Evolutionary conservation across 2,797 vertebrate genomes (phyloP).

Genomic region (Esox lucius): DNA sequence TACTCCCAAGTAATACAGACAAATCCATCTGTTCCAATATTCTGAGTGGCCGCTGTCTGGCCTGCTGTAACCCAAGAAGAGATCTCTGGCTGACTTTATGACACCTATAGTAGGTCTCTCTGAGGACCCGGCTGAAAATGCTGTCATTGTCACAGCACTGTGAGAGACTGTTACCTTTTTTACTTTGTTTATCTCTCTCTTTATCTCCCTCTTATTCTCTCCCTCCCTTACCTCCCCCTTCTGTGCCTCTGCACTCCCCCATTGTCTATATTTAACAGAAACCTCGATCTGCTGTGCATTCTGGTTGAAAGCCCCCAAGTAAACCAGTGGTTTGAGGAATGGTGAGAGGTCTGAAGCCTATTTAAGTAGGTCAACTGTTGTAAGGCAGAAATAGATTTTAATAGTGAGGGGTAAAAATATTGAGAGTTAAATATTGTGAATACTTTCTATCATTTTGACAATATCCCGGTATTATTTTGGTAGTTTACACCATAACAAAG

Average conservation of each 20-base stretch:
- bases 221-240: conserved; percentile 13
- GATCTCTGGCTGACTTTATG: not conserved
- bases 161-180: conserved; percentile 8
- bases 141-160: conserved; percentile 19
- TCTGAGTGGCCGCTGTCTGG: conserved; percentile 18
- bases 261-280: conserved; percentile 51
- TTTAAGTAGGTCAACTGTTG: not conserved
- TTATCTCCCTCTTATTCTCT: conserved; percentile 9
- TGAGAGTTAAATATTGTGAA: too few relatives aligned
- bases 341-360: not conserved
- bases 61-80: conserved; percentile 37
- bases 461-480: too few relatives aligned
- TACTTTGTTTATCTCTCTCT: not conserved
- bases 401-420: too few relatives aligned
- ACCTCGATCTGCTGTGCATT: conserved; percentile 8
- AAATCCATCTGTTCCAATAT: not conserved
- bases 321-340: not conserved
- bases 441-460: too few relatives aligned
- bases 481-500: too few relatives aligned
- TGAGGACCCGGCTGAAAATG: not conserved
- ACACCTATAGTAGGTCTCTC: not conserved
- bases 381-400: not conserved
- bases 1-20: conserved; percentile 3
- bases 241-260: conserved; percentile 2
- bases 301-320: not conserved